Percentiles rank a stretch among this genome's conserved stretches.
phyloP scores from a whole-genome alignment of 2,888 invertebrate species.

The Sarcophaga carnaria region DNA sequence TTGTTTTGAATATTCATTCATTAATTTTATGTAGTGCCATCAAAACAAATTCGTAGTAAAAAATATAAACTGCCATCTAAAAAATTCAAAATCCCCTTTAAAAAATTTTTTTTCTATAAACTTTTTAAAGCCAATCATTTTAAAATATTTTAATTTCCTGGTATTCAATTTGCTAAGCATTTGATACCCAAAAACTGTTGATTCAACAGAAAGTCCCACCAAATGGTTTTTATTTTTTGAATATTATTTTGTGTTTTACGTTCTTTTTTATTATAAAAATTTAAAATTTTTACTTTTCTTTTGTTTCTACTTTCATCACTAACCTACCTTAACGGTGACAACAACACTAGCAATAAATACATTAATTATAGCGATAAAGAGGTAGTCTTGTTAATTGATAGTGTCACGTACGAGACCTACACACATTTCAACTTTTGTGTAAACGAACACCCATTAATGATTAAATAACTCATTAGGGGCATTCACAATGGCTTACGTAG shows the following conservation, averaged over 20 bases:
- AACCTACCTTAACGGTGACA: slow-evolving; percentile 32
- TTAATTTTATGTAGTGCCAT: no score
- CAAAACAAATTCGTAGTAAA: no score
- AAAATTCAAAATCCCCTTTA: no score
- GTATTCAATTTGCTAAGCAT: neutral
- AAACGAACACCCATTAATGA: no score
- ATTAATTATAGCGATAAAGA: neutral
- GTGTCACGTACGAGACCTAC: neutral
- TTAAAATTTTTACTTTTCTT: neutral
- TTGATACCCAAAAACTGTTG: neutral
- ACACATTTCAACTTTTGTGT: neutral
- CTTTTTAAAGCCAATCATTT: neutral
- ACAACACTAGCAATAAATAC: neutral
- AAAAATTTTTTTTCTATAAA: no score
- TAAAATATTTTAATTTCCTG: neutral
- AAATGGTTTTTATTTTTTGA: neutral
- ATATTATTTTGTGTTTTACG: neutral
- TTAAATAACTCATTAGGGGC: neutral
- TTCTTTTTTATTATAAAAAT: neutral
- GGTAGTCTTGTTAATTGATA: neutral
- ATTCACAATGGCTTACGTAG: neutral
- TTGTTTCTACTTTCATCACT: slow-evolving; percentile 9
- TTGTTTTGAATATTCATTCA: no score
- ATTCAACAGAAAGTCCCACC: neutral
- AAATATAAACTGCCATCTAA: no score